phyloP scores from a whole-genome alignment of 2,888 invertebrate genomes.

The Lasioglossum figueresi region DNA sequence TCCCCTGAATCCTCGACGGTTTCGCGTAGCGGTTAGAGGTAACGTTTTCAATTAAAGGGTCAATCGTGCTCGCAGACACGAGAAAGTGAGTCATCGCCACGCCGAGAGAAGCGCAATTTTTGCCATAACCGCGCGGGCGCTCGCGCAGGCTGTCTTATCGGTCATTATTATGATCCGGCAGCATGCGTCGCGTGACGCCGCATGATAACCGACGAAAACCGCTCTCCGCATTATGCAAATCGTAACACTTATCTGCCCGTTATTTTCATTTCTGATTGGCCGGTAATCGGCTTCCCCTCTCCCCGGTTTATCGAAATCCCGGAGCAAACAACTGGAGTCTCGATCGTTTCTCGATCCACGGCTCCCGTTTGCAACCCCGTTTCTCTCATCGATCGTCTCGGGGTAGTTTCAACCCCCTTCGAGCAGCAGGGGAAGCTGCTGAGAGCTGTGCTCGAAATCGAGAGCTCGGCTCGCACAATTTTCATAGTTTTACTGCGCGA shows the following conservation, averaged over 20 bases:
- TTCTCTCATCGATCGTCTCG: background rate
- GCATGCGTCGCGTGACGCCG: constrained; percentile 41
- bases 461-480: background rate
- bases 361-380: background rate
- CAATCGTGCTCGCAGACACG: background rate
- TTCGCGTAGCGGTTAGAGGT: background rate
- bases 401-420: background rate
- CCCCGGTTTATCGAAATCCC: constrained; percentile 6
- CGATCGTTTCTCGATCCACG: background rate
- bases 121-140: background rate
- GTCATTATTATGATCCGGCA: constrained; percentile 32
- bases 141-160: constrained; percentile 35
- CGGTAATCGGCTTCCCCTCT: constrained; percentile 5
- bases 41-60: constrained; percentile 34
- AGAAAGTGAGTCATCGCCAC: constrained; percentile 39
- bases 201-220: constrained; percentile 24
- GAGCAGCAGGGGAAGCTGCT: background rate
- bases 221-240: constrained; percentile 49
- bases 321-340: constrained; percentile 27
- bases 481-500: background rate
- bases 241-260: constrained; percentile 27
- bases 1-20: background rate
- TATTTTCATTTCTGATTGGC: constrained; percentile 32
- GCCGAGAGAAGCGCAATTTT: constrained; percentile 31
- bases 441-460: background rate